These are phyloP conservation scores for Chloroceryle inda DNA, from an alignment of 2,797 vertebrate genomes.

Conservation along the genomic window DNA sequence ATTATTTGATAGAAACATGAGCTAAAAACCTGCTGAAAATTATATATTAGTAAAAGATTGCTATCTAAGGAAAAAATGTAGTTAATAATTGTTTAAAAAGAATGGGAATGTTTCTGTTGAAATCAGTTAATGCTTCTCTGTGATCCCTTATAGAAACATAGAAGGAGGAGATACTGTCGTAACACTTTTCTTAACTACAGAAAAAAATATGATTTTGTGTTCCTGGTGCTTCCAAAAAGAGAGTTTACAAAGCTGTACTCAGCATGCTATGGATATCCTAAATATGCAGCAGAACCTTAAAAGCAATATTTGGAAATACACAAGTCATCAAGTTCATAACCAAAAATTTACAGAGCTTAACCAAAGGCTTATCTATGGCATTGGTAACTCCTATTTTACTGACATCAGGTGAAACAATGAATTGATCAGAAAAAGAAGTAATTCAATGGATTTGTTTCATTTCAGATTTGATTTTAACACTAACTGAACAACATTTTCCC, in stretches of 20 bases:
- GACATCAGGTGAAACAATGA: not conserved
- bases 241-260: not conserved
- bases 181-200: not conserved
- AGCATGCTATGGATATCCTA: not conserved
- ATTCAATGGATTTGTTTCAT: not conserved
- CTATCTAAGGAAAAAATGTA: not conserved
- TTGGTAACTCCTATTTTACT: not conserved
- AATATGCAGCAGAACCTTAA: not conserved
- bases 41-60: not conserved
- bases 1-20: slow-evolving; percentile 61
- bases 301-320: not conserved
- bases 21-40: slow-evolving; percentile 36
- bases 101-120: not conserved
- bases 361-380: not conserved
- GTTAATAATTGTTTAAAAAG: not conserved
- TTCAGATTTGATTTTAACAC: not conserved
- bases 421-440: not conserved
- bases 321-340: not conserved
- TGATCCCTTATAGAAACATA: not conserved
- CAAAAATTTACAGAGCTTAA: not conserved
- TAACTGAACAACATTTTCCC: not conserved
- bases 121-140: not conserved
- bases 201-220: not conserved
- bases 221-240: not conserved
- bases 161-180: not conserved